phyloP scores from a whole-genome alignment of 2,113 vertebrate genomes.

The Zosterops borbonicus region DNA sequence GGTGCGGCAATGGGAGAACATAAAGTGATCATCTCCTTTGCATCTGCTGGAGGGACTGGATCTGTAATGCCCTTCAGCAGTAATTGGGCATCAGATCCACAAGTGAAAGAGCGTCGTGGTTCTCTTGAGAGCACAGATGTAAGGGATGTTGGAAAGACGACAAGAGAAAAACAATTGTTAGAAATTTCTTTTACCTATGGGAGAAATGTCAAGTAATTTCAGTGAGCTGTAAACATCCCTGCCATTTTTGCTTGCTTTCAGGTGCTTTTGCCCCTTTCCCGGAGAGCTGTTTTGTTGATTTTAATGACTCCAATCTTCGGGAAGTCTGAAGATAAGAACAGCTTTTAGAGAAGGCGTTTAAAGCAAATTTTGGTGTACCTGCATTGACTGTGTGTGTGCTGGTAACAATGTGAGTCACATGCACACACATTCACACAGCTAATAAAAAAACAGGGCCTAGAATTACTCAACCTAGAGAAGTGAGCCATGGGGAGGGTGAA shows the following conservation, averaged over 20 bases:
- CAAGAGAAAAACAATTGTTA: slow-evolving; percentile 7
- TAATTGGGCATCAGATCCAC: background rate
- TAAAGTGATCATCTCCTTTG: background rate
- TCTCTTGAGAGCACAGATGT: background rate
- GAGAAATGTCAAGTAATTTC: slow-evolving; percentile 19
- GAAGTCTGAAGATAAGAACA: background rate
- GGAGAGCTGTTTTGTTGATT: background rate
- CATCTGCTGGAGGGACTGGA: background rate
- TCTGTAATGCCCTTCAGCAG: background rate
- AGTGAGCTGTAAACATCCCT: background rate
- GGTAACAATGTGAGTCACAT: background rate
- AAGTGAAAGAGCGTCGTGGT: background rate
- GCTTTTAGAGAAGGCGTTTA: slow-evolving; percentile 4
- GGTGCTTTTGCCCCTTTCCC: slow-evolving; percentile 4
- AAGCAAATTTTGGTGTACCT: background rate
- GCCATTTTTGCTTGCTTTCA: background rate
- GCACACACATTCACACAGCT: background rate
- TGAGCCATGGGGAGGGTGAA: background rate
- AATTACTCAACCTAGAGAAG: background rate
- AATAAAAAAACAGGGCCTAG: background rate
- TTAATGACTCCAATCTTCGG: background rate
- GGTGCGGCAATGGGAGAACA: background rate
- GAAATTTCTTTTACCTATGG: slow-evolving; percentile 12
- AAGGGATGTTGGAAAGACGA: background rate
- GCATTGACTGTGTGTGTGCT: background rate